Base-by-base conservation (phyloP, 2,797 vertebrate genomes). In the Coregonus ussuriensis region DNA sequence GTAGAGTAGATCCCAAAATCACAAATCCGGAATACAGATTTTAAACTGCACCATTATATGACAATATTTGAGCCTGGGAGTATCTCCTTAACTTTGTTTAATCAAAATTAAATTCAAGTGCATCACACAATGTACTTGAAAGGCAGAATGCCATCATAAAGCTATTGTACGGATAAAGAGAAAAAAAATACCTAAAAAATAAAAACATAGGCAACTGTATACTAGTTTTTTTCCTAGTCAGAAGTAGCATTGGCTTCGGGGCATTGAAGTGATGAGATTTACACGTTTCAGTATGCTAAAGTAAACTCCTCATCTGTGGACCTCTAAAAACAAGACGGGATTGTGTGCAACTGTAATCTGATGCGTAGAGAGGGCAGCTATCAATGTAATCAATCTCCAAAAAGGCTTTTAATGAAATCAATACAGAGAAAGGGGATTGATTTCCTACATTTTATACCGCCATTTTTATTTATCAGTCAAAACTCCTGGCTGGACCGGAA, bases 401-500 rank as follows among this genome's bases (percentile, higher is more conserved):
- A 94, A 93, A 92, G 90, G 90, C 92, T 93, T 92, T 93, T 94
- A 94, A 94, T 93, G 93, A 90, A 93, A 94, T 93, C 93, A 93
- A 93, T 93, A 91, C 85, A 88, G 88, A 90, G 88, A 91, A 86
- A 77, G 71, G 81, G 90, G 88, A 94, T 93, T 91, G 93, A 94
- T 94, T 92, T 63, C 88, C 88, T 76, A 79, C 87, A 85, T 90
- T 87, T 84, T 83, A 80, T 81, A 75, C 83, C 78, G 85, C 90
- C 90, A 88, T 92, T 93, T 93, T 93, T 92, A 92, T 91, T 91
- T 88, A 89, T 91, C 89, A 84, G 88, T 92, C 90, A 91, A 89
- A 91, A 87, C 91, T 91, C 83, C 74, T 74, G 65, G 69, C 77
- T 78, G 87, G 81, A 80, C 85, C 83, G 82, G 89, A 88, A 90